phyloP scores from a whole-genome alignment of 2,797 vertebrate species.

The Leucoraja ocellata region DNA sequence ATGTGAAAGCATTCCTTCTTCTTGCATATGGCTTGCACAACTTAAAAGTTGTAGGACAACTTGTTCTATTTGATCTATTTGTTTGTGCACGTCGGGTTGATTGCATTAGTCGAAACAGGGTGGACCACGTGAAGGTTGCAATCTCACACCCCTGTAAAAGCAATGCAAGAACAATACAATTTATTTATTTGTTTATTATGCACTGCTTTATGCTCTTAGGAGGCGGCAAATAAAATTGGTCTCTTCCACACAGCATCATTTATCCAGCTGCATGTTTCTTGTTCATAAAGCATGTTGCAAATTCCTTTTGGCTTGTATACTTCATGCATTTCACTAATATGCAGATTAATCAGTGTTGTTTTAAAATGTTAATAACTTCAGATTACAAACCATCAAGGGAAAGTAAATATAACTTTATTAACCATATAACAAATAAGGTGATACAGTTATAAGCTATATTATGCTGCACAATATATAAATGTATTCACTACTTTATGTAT shows the following conservation, averaged over 20 bases:
- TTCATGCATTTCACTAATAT: not conserved
- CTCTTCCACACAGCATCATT: not conserved
- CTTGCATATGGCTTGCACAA: too few relatives aligned
- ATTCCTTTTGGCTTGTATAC: not conserved
- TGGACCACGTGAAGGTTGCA: too few relatives aligned
- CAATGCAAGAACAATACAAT: too few relatives aligned
- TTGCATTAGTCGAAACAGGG: too few relatives aligned
- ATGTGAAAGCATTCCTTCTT: too few relatives aligned
- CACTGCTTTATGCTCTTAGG: not conserved
- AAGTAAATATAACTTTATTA: conserved; percentile 35
- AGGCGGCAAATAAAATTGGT: not conserved
- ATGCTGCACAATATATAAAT: not conserved
- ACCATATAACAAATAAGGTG: conserved; percentile 3
- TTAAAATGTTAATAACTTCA: not conserved
- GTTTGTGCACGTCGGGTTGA: too few relatives aligned
- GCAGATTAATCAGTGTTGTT: too few relatives aligned
- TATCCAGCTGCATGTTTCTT: not conserved
- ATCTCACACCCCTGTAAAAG: too few relatives aligned
- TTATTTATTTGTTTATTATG: too few relatives aligned
- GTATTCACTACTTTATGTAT: not conserved
- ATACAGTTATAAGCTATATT: conserved; percentile 14
- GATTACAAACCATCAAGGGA: not conserved
- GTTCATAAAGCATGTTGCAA: not conserved
- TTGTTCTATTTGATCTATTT: too few relatives aligned
- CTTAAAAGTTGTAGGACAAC: too few relatives aligned